Percentiles rank a stretch among this genome's conserved stretches.
Conservation (phyloP, 2,888 invertebrate species). For the Gisinianus flammeolus region DNA sequence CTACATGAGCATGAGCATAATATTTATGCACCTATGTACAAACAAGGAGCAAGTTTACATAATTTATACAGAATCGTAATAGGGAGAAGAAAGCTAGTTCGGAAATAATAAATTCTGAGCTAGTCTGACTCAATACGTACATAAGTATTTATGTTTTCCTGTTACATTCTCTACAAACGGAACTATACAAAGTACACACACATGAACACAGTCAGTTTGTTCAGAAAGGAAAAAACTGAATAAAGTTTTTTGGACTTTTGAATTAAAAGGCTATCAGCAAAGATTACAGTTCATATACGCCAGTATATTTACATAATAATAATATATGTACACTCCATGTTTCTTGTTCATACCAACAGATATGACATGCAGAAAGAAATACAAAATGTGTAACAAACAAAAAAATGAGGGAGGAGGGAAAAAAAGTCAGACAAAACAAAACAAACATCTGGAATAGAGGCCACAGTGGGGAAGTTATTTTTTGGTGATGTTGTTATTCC, state of each 20-base stretch:
- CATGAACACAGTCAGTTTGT: no score
- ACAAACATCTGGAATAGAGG: constrained; percentile 31
- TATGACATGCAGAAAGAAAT: no score
- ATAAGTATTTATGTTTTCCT: constrained; percentile 11
- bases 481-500: constrained; percentile 28
- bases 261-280: constrained; percentile 9
- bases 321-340: no score
- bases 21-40: background rate
- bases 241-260: no score
- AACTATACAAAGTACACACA: no score
- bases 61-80: background rate
- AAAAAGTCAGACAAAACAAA: no score
- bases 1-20: background rate
- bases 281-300: constrained; percentile 23
- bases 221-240: no score
- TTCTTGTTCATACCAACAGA: no score
- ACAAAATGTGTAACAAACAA: background rate
- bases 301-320: no score
- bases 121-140: background rate
- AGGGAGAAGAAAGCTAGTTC: constrained; percentile 8
- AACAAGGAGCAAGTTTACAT: background rate
- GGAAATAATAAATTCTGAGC: constrained; percentile 1
- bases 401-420: background rate
- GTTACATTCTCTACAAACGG: background rate
- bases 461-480: constrained; percentile 25